These are phyloP conservation scores for Leucoma salicis DNA, from an alignment of 2,888 invertebrate species.

Conservation along the genomic window DNA sequence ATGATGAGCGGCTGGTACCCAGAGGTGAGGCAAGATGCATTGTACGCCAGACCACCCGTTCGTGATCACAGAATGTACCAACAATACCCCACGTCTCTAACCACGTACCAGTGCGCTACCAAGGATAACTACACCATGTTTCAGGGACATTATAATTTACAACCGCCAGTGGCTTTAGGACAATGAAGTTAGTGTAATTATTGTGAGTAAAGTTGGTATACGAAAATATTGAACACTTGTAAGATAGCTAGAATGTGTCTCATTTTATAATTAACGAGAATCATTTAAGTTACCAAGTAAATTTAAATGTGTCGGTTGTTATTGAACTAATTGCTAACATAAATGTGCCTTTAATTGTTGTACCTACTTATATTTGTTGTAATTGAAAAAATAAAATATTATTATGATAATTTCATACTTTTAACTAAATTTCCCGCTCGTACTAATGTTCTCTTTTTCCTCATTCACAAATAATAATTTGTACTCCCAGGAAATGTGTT, in stretches of 20 bases:
- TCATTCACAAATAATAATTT: no score
- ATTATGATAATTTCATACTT: no score
- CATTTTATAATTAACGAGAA: conserved; percentile 14
- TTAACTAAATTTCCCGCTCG: no score
- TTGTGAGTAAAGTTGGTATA: conserved; percentile 7
- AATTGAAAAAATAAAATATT: no score
- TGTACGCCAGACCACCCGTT: conserved; percentile 55
- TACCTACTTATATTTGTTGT: no score
- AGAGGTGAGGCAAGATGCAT: conserved; percentile 60
- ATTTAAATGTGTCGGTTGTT: conserved; percentile 49
- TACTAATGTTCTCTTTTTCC: no score
- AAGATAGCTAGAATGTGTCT: conserved; percentile 11
- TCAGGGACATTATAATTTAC: conserved; percentile 76
- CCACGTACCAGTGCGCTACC: conserved; percentile 70
- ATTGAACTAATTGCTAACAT: conserved; percentile 13
- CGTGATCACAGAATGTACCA: conserved; percentile 67
- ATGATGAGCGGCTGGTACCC: conserved; percentile 64
- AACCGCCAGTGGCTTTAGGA: conserved; percentile 72
- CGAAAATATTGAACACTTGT: conserved; percentile 2
- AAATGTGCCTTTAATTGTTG: conserved; percentile 38
- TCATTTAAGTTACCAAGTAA: conserved; percentile 55
- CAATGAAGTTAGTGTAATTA: conserved; percentile 45
- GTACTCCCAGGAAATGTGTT: no score
- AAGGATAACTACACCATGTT: conserved; percentile 76
- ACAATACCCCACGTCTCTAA: conserved; percentile 61